Evolutionary conservation across 1,140 invertebrate genomes (phyloP), one percentile per base, ranked within the genome.

Genomic region (Glossosoma conforme): DNA sequence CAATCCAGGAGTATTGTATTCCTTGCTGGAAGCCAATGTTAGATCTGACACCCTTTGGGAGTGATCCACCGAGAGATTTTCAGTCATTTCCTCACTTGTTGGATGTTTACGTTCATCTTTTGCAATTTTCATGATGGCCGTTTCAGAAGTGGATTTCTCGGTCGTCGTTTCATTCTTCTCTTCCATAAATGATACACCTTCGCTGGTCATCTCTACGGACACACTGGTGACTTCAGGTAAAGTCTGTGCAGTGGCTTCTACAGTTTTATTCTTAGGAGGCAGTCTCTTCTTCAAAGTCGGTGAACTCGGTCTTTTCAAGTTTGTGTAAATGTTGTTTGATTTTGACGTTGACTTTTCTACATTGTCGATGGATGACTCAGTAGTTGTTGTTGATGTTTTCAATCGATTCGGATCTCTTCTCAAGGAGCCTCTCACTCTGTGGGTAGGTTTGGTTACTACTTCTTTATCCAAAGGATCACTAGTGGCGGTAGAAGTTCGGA

Each of bases 31-130:
- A 1, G 78, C 78, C 41, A 75, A 52, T 0, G 78, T 80, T 44
- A 81, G 62, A 60, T 81, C 78, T 24, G 77, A 78, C 13, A 81
- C 77, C 43, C 77, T 62, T 62, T 79, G 76, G 1, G 77, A 79
- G 58, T 71, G 70, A 41, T 76, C 72, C 40, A 69, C 70, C 24
- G 72, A 40, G 1, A 49, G 52, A 21, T 66, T 61, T 36, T 71
- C 70, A 28, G 62, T 58, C 3, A 61, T 62, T 38, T 72, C 54
- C 36, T 55, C 66, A 24, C 17, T 35, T 63, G 53, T 41, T 50
- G 66, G 33, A 50, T 50, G 52, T 68, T 75, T 56, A 66, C 41
- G 69, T 25, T 74, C 71, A 19, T 60, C 57, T 41, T 63, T 63
- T 8, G 72, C 70, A 59, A 76, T 76, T 59, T 76, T 76, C 74